These are phyloP conservation scores for Eueremaeus valkanovi DNA, from an alignment of 2,888 invertebrate genomes.

Conservation along the genomic window DNA sequence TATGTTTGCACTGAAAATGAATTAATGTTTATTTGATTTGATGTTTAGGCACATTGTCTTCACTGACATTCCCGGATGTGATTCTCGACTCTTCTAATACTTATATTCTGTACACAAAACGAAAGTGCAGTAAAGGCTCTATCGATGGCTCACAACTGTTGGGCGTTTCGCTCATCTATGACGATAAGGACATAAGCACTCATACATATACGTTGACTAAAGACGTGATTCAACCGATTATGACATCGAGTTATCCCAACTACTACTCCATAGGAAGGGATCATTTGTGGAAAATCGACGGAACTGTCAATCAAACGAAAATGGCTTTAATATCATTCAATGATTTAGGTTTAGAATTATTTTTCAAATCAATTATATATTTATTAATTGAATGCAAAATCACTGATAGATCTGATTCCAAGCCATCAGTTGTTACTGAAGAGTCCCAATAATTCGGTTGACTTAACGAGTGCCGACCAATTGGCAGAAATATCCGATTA, in stretches of 20 bases:
- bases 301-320: not conserved
- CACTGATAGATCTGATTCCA: slow-evolving; percentile 9
- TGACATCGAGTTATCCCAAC: not conserved
- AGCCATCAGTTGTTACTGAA: not conserved
- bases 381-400: too few species aligned
- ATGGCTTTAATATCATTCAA: not conserved
- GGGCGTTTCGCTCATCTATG: not conserved
- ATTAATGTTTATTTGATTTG: not conserved
- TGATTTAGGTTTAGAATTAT: too few species aligned
- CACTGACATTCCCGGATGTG: slow-evolving; percentile 8
- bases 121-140: not conserved
- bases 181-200: not conserved
- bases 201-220: not conserved
- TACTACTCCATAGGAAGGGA: slow-evolving; percentile 15
- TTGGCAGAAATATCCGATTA: not conserved
- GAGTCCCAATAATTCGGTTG: not conserved
- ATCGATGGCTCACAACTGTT: not conserved
- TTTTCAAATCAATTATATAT: too few species aligned
- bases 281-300: not conserved
- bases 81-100: not conserved
- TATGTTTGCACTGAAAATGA: too few species aligned
- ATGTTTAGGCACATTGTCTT: not conserved
- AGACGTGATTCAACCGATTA: not conserved
- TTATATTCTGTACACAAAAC: not conserved
- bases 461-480: not conserved